Evolutionary conservation across 2,797 vertebrate genomes (phyloP).

Genomic region (Eulemur coronatus): DNA sequence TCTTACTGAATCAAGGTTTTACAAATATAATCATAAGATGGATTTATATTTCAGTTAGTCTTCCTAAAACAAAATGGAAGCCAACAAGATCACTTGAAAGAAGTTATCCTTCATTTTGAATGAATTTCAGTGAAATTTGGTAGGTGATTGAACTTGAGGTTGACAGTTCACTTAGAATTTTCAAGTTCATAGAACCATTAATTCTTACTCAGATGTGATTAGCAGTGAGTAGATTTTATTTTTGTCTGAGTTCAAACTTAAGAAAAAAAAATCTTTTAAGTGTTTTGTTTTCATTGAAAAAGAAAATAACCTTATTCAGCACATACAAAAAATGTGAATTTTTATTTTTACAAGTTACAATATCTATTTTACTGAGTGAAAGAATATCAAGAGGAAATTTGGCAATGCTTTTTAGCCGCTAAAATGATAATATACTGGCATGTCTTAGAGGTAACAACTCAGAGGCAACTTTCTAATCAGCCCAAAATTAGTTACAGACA

Average conservation of each 20-base stretch:
- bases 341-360: not conserved
- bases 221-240: not conserved
- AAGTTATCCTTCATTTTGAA: conserved; percentile 31
- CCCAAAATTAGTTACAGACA: conserved; percentile 2
- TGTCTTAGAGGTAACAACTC: conserved; percentile 6
- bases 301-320: conserved; percentile 12
- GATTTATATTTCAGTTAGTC: conserved; percentile 15
- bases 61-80: conserved; percentile 51
- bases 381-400: not conserved
- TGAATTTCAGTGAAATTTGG: conserved; percentile 43
- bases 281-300: not conserved
- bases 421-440: not conserved
- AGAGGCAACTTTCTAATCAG: not conserved
- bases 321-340: not conserved
- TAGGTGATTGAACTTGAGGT: conserved; percentile 10
- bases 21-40: not conserved
- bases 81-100: conserved; percentile 28
- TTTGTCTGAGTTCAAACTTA: not conserved
- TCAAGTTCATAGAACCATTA: not conserved
- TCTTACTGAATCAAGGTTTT: conserved; percentile 23
- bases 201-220: conserved; percentile 47
- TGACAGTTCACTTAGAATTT: conserved; percentile 41
- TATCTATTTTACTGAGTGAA: conserved; percentile 22
- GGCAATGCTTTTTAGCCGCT: conserved; percentile 21
- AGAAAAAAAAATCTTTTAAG: not conserved